A percentile compares a stretch with the other conserved stretches of the same genome.
These are phyloP conservation scores for Drosophila peninsularis DNA, from an alignment of 2,888 invertebrate genomes.

Conservation along the genomic window DNA sequence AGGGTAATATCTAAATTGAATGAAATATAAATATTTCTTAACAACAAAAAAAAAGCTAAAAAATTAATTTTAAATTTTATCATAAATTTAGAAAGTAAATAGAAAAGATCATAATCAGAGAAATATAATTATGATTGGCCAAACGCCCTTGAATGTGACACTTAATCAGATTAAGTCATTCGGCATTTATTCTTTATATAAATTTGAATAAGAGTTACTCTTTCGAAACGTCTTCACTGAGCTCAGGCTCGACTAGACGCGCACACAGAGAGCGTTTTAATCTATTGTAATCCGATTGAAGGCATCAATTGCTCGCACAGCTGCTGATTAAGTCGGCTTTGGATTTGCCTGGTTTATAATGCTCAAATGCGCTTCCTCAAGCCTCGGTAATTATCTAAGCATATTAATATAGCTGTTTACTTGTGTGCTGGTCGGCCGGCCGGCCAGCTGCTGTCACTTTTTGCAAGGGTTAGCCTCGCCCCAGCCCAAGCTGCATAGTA, in stretches of 20 bases:
- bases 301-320: neutral
- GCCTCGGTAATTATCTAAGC: neutral
- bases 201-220: too few relatives aligned
- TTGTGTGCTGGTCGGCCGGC: neutral
- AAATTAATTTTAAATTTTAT: too few relatives aligned
- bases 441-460: neutral
- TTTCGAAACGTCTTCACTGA: neutral
- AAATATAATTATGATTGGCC: neutral
- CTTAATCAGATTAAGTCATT: neutral
- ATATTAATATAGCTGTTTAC: neutral
- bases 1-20: neutral
- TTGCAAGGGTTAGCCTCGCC: neutral
- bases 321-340: constrained; percentile 1
- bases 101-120: too few relatives aligned
- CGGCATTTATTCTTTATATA: neutral
- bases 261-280: neutral
- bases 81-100: too few relatives aligned
- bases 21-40: too few relatives aligned
- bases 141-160: too few relatives aligned
- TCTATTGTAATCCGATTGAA: neutral
- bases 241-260: too few relatives aligned
- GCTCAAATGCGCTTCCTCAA: neutral
- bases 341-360: constrained; percentile 2
- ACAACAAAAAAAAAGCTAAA: too few relatives aligned
- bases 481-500: neutral